These are phyloP conservation scores for Cuniculus paca DNA, from an alignment of 2,797 vertebrate species.

Conservation along the genomic window DNA sequence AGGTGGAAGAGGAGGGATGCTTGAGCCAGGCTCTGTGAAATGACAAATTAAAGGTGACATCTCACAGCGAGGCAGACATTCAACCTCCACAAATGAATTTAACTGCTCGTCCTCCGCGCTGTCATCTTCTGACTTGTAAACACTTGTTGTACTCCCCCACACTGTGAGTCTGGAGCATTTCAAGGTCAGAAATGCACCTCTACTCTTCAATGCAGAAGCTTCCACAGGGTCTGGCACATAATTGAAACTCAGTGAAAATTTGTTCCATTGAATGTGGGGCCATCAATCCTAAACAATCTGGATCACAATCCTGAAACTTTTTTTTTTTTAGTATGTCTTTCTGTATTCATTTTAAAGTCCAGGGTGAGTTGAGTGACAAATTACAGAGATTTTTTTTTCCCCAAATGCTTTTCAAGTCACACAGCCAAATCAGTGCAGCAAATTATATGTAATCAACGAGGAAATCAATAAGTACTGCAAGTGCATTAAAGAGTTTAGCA, in stretches of 20 bases:
- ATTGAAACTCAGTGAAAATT: neutral
- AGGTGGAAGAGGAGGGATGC: neutral
- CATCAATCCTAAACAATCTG: neutral
- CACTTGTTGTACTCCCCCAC: too few relatives aligned
- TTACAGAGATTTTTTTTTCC: conserved; percentile 40
- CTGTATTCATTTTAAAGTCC: conserved; percentile 63
- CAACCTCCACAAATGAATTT: neutral
- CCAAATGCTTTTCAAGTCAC: conserved; percentile 80
- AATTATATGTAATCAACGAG: conserved; percentile 82
- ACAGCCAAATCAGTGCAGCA: conserved; percentile 79
- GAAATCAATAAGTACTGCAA: conserved; percentile 72
- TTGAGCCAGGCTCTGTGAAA: neutral
- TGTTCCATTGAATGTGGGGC: neutral
- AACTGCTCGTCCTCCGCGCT: neutral
- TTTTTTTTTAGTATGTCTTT: neutral
- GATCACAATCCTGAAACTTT: neutral
- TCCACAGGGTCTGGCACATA: neutral
- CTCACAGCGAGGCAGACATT: neutral
- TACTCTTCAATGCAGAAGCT: neutral
- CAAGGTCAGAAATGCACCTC: neutral
- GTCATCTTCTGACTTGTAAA: neutral
- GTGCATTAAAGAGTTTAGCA: conserved; percentile 72
- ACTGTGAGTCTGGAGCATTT: neutral
- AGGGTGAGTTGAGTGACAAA: conserved; percentile 62
- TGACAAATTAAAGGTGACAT: neutral